phyloP scores from a whole-genome alignment of 1,140 invertebrate genomes.

The Leptestheria dahalacensis region DNA sequence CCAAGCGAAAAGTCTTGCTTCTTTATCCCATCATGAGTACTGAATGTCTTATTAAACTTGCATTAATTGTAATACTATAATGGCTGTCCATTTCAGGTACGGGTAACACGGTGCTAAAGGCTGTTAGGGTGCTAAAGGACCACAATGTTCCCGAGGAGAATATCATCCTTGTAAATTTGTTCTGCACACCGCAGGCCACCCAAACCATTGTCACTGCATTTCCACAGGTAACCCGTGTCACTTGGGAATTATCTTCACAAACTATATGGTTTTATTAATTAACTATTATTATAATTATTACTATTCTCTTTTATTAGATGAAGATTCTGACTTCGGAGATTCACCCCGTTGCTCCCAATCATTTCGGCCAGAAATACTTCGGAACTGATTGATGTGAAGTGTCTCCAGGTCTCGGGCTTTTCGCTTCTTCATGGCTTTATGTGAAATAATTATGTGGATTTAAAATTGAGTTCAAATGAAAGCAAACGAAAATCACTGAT shows the following conservation, averaged over 20 bases:
- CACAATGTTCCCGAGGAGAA: slow-evolving; percentile 84
- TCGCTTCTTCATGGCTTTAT: too few species aligned
- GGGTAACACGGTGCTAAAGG: slow-evolving; percentile 87
- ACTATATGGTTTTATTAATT: too few species aligned
- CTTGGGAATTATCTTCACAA: neutral
- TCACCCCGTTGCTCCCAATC: slow-evolving; percentile 87
- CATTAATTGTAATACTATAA: slow-evolving; percentile 2
- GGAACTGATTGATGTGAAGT: slow-evolving; percentile 67
- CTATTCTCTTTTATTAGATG: slow-evolving; percentile 41
- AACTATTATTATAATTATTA: neutral
- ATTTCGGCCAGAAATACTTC: slow-evolving; percentile 98
- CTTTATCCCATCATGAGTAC: slow-evolving; percentile 97
- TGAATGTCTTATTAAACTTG: neutral
- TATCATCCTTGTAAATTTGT: slow-evolving; percentile 89
- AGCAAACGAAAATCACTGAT: too few species aligned
- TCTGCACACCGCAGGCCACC: slow-evolving; percentile 84
- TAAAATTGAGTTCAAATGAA: too few species aligned
- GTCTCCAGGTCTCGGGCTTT: too few species aligned
- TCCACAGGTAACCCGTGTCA: slow-evolving; percentile 43
- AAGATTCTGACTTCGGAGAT: slow-evolving; percentile 91
- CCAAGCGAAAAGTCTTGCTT: slow-evolving; percentile 73
- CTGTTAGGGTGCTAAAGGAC: slow-evolving; percentile 81
- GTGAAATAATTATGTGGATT: too few species aligned
- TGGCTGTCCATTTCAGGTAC: slow-evolving; percentile 37
- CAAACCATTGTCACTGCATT: slow-evolving; percentile 71